Conservation (phyloP, 2,113 vertebrate genomes). For the Oryzias melastigma region DNA sequence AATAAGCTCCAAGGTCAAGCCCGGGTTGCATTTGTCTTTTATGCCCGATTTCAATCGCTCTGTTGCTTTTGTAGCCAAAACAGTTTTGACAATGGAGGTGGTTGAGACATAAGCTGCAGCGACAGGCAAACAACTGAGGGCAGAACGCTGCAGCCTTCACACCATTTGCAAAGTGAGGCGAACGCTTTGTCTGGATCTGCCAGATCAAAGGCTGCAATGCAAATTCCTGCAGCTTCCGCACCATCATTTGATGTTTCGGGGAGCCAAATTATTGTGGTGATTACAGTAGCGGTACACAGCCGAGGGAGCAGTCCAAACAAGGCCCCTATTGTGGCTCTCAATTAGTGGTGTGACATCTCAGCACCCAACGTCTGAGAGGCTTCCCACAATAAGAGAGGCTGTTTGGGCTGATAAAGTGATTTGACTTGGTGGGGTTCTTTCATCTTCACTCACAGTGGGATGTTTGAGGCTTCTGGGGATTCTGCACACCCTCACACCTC, state of each 20-base stretch:
- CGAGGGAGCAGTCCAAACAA: constrained; percentile 54
- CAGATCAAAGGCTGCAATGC: constrained; percentile 72
- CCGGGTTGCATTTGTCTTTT: constrained; percentile 37
- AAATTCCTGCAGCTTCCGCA: constrained; percentile 69
- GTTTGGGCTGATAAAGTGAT: constrained; percentile 72
- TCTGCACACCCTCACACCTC: constrained; percentile 56
- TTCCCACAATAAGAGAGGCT: constrained; percentile 60
- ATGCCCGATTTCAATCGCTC: constrained; percentile 43
- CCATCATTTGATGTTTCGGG: constrained; percentile 72
- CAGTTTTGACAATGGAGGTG: constrained; percentile 44
- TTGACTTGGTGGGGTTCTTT: constrained; percentile 63
- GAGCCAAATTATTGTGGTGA: constrained; percentile 69
- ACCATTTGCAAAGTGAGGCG: constrained; percentile 41
- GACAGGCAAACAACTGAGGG: constrained; percentile 34
- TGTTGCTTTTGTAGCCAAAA: constrained; percentile 52
- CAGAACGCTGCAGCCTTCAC: constrained; percentile 67
- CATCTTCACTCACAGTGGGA: constrained; percentile 57
- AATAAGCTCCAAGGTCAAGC: constrained; percentile 38
- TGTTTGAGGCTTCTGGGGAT: constrained; percentile 62
- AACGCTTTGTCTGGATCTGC: constrained; percentile 67
- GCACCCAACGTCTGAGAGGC: constrained; percentile 60
- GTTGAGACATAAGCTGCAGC: constrained; percentile 16
- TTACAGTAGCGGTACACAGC: constrained; percentile 66
- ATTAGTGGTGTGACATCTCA: constrained; percentile 73
- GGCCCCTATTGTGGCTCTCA: constrained; percentile 66